Percentiles rank a stretch among this genome's conserved stretches.
phyloP scores from a whole-genome alignment of 2,113 vertebrate genomes.

The Pluvianellus socialis region DNA sequence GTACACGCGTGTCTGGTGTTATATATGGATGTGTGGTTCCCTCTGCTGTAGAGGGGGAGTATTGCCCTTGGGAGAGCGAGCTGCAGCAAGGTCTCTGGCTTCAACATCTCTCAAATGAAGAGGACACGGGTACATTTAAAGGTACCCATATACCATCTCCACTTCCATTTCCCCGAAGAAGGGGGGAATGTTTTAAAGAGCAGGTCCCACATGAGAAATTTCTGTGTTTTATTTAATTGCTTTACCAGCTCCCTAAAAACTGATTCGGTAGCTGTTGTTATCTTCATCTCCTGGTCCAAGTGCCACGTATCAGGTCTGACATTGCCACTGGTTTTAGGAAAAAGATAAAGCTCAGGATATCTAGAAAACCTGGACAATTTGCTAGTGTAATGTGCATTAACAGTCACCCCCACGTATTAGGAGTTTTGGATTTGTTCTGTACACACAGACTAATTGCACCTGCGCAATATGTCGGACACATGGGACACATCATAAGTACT shows the following conservation, averaged over 20 bases:
- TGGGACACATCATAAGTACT: not conserved
- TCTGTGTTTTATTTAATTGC: not conserved
- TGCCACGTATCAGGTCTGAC: not conserved
- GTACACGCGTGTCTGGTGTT: conserved; percentile 43
- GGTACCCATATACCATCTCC: conserved; percentile 75
- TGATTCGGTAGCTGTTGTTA: not conserved
- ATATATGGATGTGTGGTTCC: conserved; percentile 76
- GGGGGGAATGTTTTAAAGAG: conserved; percentile 39
- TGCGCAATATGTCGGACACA: not conserved
- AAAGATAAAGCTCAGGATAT: not conserved
- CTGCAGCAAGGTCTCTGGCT: conserved; percentile 90
- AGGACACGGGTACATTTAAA: conserved; percentile 89
- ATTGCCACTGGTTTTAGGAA: not conserved
- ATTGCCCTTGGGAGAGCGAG: conserved; percentile 92
- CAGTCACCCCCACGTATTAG: not conserved
- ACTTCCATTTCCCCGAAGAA: not conserved
- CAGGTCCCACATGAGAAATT: conserved; percentile 63
- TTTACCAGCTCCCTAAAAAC: not conserved
- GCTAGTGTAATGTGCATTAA: not conserved
- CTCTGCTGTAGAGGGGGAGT: conserved; percentile 92
- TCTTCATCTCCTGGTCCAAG: not conserved
- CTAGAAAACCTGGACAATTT: not conserved
- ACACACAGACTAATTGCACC: not conserved
- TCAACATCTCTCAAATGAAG: conserved; percentile 86
- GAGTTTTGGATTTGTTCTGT: not conserved